Percentiles rank a stretch among this genome's conserved stretches.
Conservation (phyloP, 2,888 invertebrate species). For the Ischnura elegans region DNA sequence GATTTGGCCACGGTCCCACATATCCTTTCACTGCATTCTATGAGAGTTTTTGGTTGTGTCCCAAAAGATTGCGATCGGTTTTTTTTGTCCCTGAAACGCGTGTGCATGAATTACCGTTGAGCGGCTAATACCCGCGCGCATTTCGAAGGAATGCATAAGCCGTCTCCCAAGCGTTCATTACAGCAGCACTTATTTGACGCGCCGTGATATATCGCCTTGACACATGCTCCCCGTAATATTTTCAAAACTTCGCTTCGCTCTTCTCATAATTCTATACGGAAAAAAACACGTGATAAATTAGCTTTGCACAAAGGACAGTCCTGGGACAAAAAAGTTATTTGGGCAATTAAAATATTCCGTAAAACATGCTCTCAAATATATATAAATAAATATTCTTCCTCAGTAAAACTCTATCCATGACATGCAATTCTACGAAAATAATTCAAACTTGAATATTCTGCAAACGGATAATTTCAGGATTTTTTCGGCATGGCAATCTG, state of each 20-base stretch:
- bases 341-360: background rate
- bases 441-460: too few relatives aligned
- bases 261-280: background rate
- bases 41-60: constrained; percentile 50
- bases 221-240: background rate
- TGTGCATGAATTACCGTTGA: constrained; percentile 28
- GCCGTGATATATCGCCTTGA: background rate
- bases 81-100: constrained; percentile 39
- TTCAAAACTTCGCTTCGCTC: background rate
- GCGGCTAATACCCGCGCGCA: background rate
- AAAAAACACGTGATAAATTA: background rate
- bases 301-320: background rate
- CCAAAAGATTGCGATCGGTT: constrained; percentile 43
- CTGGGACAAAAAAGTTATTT: background rate
- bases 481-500: background rate
- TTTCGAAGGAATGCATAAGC: background rate
- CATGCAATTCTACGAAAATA: too few relatives aligned
- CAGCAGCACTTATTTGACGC: background rate
- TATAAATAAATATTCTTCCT: too few relatives aligned
- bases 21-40: constrained; percentile 35
- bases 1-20: constrained; percentile 4
- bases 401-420: too few relatives aligned
- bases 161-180: constrained; percentile 32
- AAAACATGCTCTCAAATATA: background rate
- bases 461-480: background rate